Evolutionary conservation across 2,888 invertebrate genomes (phyloP), one percentile per base, ranked within the genome.

Genomic region (Holacanthella duospinosa): DNA sequence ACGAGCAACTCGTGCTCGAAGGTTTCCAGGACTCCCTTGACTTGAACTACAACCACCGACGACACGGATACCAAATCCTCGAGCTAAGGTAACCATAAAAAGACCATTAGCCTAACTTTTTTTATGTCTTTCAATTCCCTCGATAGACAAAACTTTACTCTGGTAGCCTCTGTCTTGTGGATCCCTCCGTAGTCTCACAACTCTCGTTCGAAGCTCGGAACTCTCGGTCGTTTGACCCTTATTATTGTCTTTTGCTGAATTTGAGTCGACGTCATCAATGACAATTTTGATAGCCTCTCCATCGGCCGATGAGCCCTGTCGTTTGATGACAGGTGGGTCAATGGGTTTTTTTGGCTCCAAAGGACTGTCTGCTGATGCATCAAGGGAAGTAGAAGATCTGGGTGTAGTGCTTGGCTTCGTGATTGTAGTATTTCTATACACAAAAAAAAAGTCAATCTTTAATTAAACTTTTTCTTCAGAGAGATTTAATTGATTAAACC

Each of bases 11-110:
- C 56, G 93, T 93, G 77, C 91, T 90, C 69, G 92, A 85, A 71
- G 65, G 60, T 68, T 70, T 6, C 72, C 70, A 60, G 71, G 71
- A 63, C 27, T 55, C 61, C 68, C 68, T 59, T 66, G 68, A 48
- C 62, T 61, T 48, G 67, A 65, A 56, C 68, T 68, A 60, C 68
- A 67, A 59, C 70, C 69, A 19, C 94, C 94, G 55, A 93, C 92
- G 28, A 94, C 91, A 68, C 93, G 84, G 91, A 95, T 91, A 36
- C 94, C 94, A 75, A 93, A 91, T 64, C 93, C 93, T 71, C 90
- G 86, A 69, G 90, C 89, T 88, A 48, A 21, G 36, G 6, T 21
- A 21, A 48, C 19, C 48, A 48, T 9, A 21, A 48, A 48, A 48
- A 48, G 48, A 21, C 48, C 48, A 48, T 48, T 48, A 48, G 48